A percentile compares a stretch with the other conserved stretches of the same genome.
These are phyloP conservation scores for Leptestheria dahalacensis DNA, from an alignment of 1,140 invertebrate species.

Conservation along the genomic window DNA sequence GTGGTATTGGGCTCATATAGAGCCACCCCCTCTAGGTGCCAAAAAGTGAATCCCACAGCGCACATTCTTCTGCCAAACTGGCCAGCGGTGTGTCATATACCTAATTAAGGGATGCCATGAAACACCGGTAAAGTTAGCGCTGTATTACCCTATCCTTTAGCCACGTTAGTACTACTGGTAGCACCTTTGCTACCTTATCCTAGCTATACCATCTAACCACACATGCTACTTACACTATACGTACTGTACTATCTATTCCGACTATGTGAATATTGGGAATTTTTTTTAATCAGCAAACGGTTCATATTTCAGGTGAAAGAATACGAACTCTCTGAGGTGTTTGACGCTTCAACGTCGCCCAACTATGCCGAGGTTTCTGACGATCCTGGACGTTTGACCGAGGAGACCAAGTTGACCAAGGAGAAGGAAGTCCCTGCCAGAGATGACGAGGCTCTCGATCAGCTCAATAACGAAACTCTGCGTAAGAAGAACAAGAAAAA, in stretches of 20 bases:
- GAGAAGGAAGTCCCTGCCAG: background rate
- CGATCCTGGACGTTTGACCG: background rate
- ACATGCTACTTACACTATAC: too few relatives aligned
- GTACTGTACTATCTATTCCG: too few relatives aligned
- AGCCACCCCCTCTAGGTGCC: background rate
- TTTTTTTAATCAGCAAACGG: too few relatives aligned
- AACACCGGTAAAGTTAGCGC: too few relatives aligned
- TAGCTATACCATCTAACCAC: too few relatives aligned
- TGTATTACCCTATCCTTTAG: too few relatives aligned
- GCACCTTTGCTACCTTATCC: too few relatives aligned
- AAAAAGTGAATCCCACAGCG: background rate
- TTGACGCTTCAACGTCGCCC: slow-evolving; percentile 28
- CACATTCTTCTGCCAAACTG: background rate
- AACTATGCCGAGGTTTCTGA: background rate
- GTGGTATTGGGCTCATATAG: too few relatives aligned
- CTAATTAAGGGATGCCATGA: background rate
- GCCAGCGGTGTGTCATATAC: background rate
- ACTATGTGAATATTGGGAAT: too few relatives aligned
- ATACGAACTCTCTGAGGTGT: slow-evolving; percentile 33
- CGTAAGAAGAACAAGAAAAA: slow-evolving; percentile 8
- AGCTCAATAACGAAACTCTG: slow-evolving; percentile 12
- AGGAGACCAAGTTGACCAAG: background rate
- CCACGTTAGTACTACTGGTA: too few relatives aligned
- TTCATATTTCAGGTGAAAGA: slow-evolving; percentile 17
- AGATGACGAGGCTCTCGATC: slow-evolving; percentile 4